These are phyloP conservation scores for Choreutis nemorana DNA, from an alignment of 2,888 invertebrate genomes.

Conservation along the genomic window DNA sequence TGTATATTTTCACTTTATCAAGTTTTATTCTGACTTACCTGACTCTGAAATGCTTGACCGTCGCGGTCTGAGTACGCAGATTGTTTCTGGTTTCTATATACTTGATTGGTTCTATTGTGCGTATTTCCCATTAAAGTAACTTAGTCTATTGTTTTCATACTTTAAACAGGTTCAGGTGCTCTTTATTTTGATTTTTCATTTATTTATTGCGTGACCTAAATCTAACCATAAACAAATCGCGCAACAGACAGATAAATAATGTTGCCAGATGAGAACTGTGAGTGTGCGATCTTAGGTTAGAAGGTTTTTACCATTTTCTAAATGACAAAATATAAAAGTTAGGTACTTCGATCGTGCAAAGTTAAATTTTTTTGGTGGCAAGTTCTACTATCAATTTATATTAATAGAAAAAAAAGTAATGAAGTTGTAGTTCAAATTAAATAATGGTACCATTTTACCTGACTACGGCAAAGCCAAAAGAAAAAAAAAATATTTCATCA, in stretches of 20 bases:
- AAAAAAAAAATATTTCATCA: no score
- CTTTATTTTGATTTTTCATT: conserved; percentile 9
- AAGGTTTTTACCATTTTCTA: no score
- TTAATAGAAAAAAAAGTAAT: no score
- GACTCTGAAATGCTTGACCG: conserved; percentile 50
- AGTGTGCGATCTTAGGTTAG: no score
- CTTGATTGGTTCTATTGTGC: conserved; percentile 37
- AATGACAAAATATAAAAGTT: no score
- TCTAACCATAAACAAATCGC: conserved; percentile 13
- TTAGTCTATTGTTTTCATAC: conserved; percentile 17
- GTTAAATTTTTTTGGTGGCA: no score
- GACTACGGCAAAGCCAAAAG: no score
- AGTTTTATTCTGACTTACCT: conserved; percentile 52
- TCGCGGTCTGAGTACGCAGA: conserved; percentile 35
- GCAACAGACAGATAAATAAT: conserved; percentile 2
- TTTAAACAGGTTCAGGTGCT: conserved; percentile 9
- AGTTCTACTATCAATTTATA: no score
- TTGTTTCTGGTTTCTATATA: conserved; percentile 34
- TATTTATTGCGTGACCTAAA: conserved; percentile 13
- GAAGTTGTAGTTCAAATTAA: no score
- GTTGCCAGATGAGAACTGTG: background rate
- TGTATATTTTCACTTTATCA: conserved; percentile 62
- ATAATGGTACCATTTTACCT: no score
- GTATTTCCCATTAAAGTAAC: conserved; percentile 57
- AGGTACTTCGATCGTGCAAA: no score